Evolutionary conservation across 2,888 invertebrate genomes (phyloP).

Genomic region (Cheilosia vernalis): DNA sequence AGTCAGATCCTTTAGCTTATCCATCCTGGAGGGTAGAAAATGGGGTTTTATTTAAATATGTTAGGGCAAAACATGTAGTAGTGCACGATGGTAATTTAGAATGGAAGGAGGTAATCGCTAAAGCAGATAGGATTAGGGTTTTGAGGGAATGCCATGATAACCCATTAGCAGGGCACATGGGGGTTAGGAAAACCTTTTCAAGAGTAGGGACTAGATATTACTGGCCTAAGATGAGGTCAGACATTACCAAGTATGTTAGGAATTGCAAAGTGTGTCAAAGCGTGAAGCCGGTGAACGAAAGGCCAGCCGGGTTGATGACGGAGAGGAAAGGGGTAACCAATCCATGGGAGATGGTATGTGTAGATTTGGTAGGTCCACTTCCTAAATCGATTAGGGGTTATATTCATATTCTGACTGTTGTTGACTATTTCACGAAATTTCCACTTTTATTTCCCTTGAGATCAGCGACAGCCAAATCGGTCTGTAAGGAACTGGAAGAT

Average conservation of each 20-base stretch:
- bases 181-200: constrained; percentile 17
- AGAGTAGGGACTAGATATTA: constrained; percentile 8
- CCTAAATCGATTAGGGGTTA: constrained; percentile 33
- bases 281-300: constrained; percentile 14
- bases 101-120: no score
- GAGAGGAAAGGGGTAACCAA: background rate
- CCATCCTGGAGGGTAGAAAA: background rate
- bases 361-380: constrained; percentile 46
- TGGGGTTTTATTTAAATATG: background rate
- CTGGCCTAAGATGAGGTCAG: constrained; percentile 33
- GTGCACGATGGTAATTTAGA: background rate
- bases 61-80: background rate
- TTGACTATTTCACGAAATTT: constrained; percentile 51
- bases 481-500: constrained; percentile 20
- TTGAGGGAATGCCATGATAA: no score
- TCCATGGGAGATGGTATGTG: constrained; percentile 37
- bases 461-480: constrained; percentile 25
- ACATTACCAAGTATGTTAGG: constrained; percentile 16
- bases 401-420: constrained; percentile 32
- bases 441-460: constrained; percentile 50
- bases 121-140: no score
- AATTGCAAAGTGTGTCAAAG: constrained; percentile 25
- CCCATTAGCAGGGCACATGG: constrained; percentile 5
- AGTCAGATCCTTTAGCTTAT: background rate
- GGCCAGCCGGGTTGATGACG: constrained; percentile 23